Percentiles rank a stretch among this genome's conserved stretches.
phyloP scores from a whole-genome alignment of 2,888 invertebrate genomes.

The Tiliacea aurago region DNA sequence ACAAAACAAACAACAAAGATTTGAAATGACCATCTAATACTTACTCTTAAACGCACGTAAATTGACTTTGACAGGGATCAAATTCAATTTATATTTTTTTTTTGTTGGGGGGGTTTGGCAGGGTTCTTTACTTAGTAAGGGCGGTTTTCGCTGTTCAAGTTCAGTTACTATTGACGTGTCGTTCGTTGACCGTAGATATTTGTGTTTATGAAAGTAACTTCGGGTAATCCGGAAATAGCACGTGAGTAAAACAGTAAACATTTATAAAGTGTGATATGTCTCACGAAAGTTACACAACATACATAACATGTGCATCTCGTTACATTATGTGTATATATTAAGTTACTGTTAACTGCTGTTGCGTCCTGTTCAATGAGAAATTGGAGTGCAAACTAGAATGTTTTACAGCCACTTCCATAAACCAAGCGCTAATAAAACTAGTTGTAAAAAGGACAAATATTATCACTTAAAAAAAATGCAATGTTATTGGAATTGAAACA shows the following conservation, averaged over 20 bases:
- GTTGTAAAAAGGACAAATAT: constrained; percentile 26
- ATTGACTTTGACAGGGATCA: background rate
- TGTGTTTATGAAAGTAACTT: constrained; percentile 11
- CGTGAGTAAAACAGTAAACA: constrained; percentile 32
- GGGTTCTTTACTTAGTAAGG: constrained; percentile 16
- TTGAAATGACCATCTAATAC: too few species aligned
- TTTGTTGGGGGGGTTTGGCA: too few species aligned
- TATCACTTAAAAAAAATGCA: background rate
- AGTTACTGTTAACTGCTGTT: constrained; percentile 27
- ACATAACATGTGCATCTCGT: constrained; percentile 32
- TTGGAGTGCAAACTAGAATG: constrained; percentile 32
- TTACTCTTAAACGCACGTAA: background rate
- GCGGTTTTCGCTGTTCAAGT: background rate
- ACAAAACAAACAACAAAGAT: too few species aligned
- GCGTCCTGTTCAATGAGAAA: constrained; percentile 44
- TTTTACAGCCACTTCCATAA: constrained; percentile 24
- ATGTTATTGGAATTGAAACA: constrained; percentile 16
- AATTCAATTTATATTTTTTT: too few species aligned
- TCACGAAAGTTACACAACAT: constrained; percentile 12
- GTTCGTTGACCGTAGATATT: background rate
- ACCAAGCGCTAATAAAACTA: background rate
- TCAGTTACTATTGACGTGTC: constrained; percentile 1
- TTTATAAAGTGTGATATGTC: constrained; percentile 21
- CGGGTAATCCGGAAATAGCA: constrained; percentile 31
- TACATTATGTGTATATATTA: constrained; percentile 49